These are phyloP conservation scores for Diorhabda elongata DNA, from an alignment of 1,140 invertebrate genomes.

Conservation along the genomic window DNA sequence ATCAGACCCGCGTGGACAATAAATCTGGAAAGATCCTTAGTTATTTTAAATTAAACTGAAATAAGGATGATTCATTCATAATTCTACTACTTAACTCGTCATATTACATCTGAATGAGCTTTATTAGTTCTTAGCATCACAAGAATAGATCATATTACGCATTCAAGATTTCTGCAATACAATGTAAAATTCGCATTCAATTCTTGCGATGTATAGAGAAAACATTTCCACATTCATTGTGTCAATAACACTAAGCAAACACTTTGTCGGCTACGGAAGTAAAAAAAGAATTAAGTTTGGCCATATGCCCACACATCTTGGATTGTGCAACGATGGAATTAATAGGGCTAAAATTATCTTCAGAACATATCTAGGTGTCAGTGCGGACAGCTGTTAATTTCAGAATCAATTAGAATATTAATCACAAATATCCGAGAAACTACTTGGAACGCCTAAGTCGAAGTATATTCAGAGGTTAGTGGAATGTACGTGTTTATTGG, in stretches of 20 bases:
- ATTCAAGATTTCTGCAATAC: too few species aligned
- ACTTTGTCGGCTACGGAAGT: constrained; percentile 4
- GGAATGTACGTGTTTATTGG: neutral
- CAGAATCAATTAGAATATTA: constrained; percentile 1
- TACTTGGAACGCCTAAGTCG: too few species aligned
- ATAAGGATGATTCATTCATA: too few species aligned
- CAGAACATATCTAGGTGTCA: constrained; percentile 33
- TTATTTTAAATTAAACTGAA: too few species aligned
- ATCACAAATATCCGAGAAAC: too few species aligned
- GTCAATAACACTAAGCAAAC: constrained; percentile 1
- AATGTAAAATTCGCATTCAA: too few species aligned
- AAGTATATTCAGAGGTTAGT: constrained; percentile 8
- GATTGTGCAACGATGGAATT: constrained; percentile 13
- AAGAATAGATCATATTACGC: too few species aligned
- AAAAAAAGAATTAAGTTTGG: constrained; percentile 13
- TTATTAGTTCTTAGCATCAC: too few species aligned
- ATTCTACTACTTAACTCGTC: too few species aligned
- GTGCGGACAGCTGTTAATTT: constrained; percentile 26
- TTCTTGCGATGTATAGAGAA: neutral
- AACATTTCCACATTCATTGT: neutral
- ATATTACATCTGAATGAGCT: too few species aligned
- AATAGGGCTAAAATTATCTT: constrained; percentile 31
- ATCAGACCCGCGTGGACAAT: too few species aligned
- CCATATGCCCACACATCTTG: neutral
- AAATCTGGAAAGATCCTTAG: too few species aligned